A percentile compares a stretch with the other conserved stretches of the same genome.
These are phyloP conservation scores for Tupiocoris notatus DNA, from an alignment of 2,888 invertebrate species.

Conservation along the genomic window DNA sequence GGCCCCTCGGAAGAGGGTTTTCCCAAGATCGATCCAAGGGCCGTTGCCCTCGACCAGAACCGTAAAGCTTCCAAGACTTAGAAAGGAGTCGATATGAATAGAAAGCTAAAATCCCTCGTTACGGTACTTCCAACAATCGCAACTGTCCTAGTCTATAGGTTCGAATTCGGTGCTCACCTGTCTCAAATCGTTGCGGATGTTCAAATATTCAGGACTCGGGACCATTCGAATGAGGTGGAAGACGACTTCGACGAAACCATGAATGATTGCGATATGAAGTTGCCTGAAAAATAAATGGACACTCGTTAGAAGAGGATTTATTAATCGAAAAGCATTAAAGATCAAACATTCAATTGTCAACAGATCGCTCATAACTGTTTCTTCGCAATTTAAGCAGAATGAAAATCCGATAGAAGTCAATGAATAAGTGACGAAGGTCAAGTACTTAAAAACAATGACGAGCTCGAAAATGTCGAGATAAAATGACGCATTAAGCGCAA, in stretches of 20 bases:
- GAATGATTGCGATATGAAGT: slow-evolving; percentile 80
- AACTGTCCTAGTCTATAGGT: not conserved
- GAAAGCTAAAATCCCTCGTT: not conserved
- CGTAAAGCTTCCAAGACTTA: not conserved
- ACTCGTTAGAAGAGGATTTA: no score
- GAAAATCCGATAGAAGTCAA: no score
- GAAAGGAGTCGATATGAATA: not conserved
- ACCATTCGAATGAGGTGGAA: slow-evolving; percentile 73
- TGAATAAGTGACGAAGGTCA: no score
- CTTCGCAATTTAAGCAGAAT: no score
- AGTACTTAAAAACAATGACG: no score
- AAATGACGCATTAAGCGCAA: no score
- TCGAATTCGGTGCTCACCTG: slow-evolving; percentile 59
- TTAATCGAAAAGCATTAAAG: no score
- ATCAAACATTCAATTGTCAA: no score
- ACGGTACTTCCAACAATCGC: not conserved
- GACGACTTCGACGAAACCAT: slow-evolving; percentile 70
- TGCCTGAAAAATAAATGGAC: no score
- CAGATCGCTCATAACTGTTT: no score
- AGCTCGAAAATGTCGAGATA: no score
- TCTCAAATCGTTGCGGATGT: slow-evolving; percentile 75
- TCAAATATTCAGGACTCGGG: slow-evolving; percentile 72
- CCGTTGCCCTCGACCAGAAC: slow-evolving; percentile 11
- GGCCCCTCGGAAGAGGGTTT: no score
- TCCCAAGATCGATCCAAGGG: slow-evolving; percentile 12